Conservation (phyloP, 1,140 invertebrate genomes). For the Micrasema longulum region DNA sequence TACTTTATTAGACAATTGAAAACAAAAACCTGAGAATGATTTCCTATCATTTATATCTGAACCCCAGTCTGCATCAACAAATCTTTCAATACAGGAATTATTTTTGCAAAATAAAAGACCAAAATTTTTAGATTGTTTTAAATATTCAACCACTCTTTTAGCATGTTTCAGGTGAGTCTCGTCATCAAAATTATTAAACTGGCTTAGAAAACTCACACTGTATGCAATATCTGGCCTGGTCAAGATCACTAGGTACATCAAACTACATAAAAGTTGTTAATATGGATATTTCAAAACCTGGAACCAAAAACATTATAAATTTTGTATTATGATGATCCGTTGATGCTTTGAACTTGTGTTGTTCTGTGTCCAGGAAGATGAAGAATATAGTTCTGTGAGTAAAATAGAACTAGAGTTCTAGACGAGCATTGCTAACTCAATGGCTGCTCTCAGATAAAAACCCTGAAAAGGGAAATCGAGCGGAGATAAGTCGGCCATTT, state of each 20-base stretch:
- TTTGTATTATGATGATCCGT: no score
- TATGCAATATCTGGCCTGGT: neutral
- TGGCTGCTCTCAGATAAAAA: no score
- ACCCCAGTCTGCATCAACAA: constrained; percentile 60
- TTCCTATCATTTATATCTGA: constrained; percentile 52
- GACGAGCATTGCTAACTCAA: no score
- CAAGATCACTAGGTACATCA: neutral
- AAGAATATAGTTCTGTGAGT: no score
- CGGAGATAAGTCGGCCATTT: no score
- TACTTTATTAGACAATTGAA: constrained; percentile 53
- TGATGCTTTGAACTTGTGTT: no score
- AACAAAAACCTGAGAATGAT: constrained; percentile 60
- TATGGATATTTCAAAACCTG: neutral
- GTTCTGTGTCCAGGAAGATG: no score
- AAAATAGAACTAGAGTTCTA: no score
- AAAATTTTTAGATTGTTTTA: neutral
- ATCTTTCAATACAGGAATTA: constrained; percentile 50
- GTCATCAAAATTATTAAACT: neutral
- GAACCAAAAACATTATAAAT: no score
- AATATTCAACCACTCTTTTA: neutral
- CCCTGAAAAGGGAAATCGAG: no score
- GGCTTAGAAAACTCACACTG: neutral
- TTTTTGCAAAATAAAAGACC: neutral
- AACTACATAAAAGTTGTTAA: no score
- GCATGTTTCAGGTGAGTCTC: no score